Evolutionary conservation across 1,140 invertebrate species (phyloP).

Genomic region (Dendroctonus ponderosae): DNA sequence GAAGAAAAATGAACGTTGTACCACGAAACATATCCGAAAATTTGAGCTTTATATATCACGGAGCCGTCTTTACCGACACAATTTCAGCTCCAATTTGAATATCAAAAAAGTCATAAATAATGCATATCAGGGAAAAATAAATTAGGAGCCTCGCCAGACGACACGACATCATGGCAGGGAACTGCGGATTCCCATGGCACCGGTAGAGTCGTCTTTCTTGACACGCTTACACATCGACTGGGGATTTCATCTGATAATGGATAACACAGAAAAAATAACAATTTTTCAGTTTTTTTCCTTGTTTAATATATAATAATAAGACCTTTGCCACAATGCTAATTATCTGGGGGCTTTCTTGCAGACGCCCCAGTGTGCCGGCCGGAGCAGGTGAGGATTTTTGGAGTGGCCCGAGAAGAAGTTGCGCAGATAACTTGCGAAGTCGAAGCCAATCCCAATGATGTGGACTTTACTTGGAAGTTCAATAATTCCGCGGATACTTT

Average conservation of each 20-base stretch:
- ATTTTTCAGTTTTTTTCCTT: too few species aligned
- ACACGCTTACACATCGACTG: neutral
- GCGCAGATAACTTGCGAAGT: conserved; percentile 77
- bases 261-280: neutral
- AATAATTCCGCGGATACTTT: conserved; percentile 70
- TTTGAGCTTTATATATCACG: neutral
- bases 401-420: conserved; percentile 75
- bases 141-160: conserved; percentile 9
- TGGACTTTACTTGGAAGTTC: conserved; percentile 74
- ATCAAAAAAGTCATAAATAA: conserved; percentile 27
- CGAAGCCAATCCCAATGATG: conserved; percentile 75
- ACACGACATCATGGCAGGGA: conserved; percentile 22
- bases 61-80: conserved; percentile 1
- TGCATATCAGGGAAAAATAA: conserved; percentile 23
- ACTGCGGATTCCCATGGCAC: conserved; percentile 23
- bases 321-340: neutral
- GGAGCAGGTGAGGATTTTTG: conserved; percentile 66
- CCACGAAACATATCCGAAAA: neutral
- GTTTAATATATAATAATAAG: too few species aligned
- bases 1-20: too few species aligned
- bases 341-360: conserved; percentile 47
- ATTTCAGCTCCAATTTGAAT: conserved; percentile 13
- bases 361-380: conserved; percentile 70
- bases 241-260: neutral
- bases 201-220: conserved; percentile 8